Conservation (phyloP, 2,113 vertebrate genomes). For the Euleptes europaea region DNA sequence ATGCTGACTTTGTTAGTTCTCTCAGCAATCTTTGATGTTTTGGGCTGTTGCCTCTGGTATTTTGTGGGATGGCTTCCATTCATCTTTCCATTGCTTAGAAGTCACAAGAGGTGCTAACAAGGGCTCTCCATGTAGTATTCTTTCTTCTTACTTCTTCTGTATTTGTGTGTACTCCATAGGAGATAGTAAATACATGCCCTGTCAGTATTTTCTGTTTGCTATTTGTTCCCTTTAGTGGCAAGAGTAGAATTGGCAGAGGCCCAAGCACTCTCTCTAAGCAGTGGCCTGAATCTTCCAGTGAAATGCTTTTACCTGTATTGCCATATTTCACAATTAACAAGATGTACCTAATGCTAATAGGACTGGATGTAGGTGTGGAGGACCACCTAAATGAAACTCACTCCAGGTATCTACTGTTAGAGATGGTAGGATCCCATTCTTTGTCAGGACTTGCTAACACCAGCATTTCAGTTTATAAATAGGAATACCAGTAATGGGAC, state of each 20-base stretch:
- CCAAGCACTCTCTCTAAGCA: not conserved
- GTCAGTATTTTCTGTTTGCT: not conserved
- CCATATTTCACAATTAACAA: not conserved
- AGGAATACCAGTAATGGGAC: no score
- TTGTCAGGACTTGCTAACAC: no score
- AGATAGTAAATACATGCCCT: not conserved
- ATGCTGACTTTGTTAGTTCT: constrained; percentile 16
- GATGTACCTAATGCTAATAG: not conserved
- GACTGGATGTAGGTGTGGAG: not conserved
- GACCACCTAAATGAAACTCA: not conserved
- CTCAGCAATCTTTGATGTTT: not conserved
- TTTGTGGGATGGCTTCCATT: not conserved
- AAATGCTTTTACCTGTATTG: not conserved
- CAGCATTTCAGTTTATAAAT: no score
- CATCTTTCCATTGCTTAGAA: constrained; percentile 25
- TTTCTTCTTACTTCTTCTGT: not conserved
- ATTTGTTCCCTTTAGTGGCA: not conserved
- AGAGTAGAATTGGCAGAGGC: not conserved
- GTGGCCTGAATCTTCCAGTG: not conserved
- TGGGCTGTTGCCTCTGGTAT: not conserved
- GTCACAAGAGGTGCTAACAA: not conserved
- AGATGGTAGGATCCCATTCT: not conserved
- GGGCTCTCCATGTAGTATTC: not conserved
- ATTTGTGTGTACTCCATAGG: not conserved
- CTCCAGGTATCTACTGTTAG: not conserved